phyloP scores from a whole-genome alignment of 2,888 invertebrate species.

The Ophion ellenae region DNA sequence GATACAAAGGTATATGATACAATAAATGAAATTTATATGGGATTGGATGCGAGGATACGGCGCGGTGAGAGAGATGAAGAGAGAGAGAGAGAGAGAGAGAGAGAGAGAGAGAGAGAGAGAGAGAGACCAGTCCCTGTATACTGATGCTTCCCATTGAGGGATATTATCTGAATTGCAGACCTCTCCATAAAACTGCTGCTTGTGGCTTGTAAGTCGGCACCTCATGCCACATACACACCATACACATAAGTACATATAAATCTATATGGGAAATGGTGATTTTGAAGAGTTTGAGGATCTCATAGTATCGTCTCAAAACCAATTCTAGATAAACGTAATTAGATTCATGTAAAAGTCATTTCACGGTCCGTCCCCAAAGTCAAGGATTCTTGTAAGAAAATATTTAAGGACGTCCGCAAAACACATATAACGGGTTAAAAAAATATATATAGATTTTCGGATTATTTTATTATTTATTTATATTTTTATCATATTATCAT shows the following conservation, averaged over 20 bases:
- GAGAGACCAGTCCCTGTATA: conserved; percentile 51
- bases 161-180: conserved; percentile 73
- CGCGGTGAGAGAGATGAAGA: conserved; percentile 16
- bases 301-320: background rate
- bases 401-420: too few species aligned
- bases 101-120: conserved; percentile 30
- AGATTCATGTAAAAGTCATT: background rate
- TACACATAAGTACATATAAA: conserved; percentile 21
- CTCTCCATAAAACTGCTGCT: conserved; percentile 69
- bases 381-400: too few species aligned
- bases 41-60: conserved; percentile 38
- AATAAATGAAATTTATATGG: conserved; percentile 57
- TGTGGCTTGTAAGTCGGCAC: conserved; percentile 53
- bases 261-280: background rate
- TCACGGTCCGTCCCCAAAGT: background rate
- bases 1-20: conserved; percentile 15
- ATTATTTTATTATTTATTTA: too few species aligned
- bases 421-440: too few species aligned
- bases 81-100: conserved; percentile 29
- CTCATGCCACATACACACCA: background rate
- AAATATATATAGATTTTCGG: too few species aligned
- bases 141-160: conserved; percentile 70
- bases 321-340: background rate
- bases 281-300: background rate
- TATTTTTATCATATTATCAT: too few species aligned